These are phyloP conservation scores for Apamea epomidion DNA, from an alignment of 2,888 invertebrate genomes.

Conservation along the genomic window DNA sequence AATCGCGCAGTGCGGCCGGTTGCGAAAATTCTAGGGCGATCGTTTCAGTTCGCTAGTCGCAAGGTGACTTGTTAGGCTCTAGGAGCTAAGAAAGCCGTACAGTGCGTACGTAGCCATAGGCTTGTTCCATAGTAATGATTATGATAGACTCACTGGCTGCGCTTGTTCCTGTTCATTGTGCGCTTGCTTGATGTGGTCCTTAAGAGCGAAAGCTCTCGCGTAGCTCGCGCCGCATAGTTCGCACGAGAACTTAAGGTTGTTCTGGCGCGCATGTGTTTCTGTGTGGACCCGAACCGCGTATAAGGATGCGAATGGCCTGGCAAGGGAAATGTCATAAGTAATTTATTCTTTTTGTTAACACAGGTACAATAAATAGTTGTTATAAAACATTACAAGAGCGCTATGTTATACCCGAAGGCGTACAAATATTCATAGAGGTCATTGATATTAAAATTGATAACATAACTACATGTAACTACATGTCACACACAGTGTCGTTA, in stretches of 20 bases:
- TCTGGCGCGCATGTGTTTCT: conserved; percentile 93
- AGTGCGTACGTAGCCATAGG: no score
- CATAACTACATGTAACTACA: no score
- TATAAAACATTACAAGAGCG: no score
- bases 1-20: no score
- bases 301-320: conserved; percentile 93
- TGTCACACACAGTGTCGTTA: not conserved
- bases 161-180: conserved; percentile 81
- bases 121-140: not conserved
- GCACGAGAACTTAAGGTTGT: conserved; percentile 91
- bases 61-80: no score
- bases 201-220: conserved; percentile 93
- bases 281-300: conserved; percentile 95
- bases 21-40: no score
- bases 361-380: no score
- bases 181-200: conserved; percentile 93
- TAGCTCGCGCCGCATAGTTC: conserved; percentile 94
- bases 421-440: no score
- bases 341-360: not conserved
- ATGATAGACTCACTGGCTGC: conserved; percentile 8
- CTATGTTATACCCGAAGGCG: no score
- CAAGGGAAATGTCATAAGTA: not conserved
- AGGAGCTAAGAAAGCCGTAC: no score
- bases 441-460: no score
- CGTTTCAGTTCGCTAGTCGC: no score